Evolutionary conservation across 1,140 invertebrate species (phyloP).

Genomic region (Lerema accius): DNA sequence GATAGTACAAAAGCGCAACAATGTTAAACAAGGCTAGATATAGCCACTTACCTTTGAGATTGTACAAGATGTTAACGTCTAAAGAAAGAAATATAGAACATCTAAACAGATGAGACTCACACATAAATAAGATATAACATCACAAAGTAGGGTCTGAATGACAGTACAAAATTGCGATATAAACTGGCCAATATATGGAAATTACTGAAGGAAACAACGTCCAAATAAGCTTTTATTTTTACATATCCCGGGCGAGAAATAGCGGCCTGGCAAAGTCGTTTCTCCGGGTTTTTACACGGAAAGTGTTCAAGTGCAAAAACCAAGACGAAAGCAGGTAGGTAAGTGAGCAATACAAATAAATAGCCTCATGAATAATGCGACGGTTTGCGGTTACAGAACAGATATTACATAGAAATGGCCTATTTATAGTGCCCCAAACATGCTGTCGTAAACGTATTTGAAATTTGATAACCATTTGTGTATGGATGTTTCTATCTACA

Average conservation of each 20-base stretch:
- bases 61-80: no score
- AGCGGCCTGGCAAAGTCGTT: constrained; percentile 10
- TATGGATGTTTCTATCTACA: no score
- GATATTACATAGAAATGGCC: constrained; percentile 9
- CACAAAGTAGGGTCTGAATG: constrained; percentile 1
- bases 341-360: constrained; percentile 77
- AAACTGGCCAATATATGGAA: constrained; percentile 11
- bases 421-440: no score
- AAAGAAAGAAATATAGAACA: no score
- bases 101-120: no score
- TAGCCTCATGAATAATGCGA: constrained; percentile 74
- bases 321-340: constrained; percentile 48
- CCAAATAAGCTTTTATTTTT: constrained; percentile 21
- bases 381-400: constrained; percentile 30
- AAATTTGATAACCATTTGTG: no score
- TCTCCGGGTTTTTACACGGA: constrained; percentile 29
- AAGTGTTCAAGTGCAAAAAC: constrained; percentile 40
- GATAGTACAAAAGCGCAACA: no score
- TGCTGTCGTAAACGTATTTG: no score
- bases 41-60: no score
- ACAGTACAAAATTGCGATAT: constrained; percentile 13
- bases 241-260: constrained; percentile 22
- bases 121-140: background rate
- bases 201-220: background rate
- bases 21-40: no score